phyloP scores from a whole-genome alignment of 2,797 vertebrate species.

The Cirrhinus molitorella region DNA sequence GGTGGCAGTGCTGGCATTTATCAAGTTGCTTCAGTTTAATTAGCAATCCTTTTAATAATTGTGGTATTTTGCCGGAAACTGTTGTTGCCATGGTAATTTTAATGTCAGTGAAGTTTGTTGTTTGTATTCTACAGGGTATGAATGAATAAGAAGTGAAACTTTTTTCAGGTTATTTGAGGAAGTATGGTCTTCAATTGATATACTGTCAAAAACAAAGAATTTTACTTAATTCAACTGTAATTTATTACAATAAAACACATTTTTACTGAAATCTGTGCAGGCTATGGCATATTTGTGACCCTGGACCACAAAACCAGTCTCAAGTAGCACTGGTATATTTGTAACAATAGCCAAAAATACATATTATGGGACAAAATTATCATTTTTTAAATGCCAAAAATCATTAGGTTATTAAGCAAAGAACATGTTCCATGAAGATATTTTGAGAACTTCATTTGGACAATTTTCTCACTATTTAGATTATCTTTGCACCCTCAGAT shows the following conservation, averaged over 20 bases:
- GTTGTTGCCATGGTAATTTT: not conserved
- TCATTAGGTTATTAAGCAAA: no score
- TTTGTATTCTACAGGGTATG: not conserved
- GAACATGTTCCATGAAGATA: no score
- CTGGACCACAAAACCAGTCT: no score
- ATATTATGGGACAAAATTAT: no score
- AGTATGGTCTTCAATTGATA: not conserved
- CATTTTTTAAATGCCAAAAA: no score
- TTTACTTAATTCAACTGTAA: not conserved
- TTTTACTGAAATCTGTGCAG: not conserved
- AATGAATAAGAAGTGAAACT: slow-evolving; percentile 2
- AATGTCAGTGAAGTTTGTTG: not conserved
- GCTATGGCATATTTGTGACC: no score
- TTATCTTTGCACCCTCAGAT: no score
- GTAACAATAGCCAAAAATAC: no score
- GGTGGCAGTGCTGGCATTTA: not conserved
- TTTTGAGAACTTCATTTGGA: no score
- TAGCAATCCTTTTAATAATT: not conserved
- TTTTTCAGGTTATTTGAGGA: not conserved
- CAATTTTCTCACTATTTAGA: no score
- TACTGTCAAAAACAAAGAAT: not conserved
- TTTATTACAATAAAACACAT: not conserved
- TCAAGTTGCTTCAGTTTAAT: not conserved
- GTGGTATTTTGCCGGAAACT: not conserved
- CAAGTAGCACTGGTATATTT: no score